Base-by-base conservation (phyloP, 2,113 vertebrate genomes). In the Rhabdornis inornatus region DNA sequence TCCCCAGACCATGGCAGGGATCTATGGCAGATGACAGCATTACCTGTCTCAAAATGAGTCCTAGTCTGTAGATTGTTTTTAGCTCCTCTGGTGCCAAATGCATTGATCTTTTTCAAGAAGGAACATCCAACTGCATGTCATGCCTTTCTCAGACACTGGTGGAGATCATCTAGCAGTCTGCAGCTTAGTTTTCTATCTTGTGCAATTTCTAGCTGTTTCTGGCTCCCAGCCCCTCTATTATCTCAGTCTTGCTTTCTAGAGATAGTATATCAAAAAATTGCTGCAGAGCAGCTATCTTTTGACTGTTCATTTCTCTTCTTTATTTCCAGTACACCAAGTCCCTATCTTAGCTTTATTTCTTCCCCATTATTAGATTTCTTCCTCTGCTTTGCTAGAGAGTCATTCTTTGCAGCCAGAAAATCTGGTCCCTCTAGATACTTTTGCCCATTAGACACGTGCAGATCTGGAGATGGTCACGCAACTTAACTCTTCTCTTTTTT, bases 241-340 rank as follows among this genome's bases (percentile, higher is more conserved):
- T 95, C 92, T 95, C 82, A 85, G 40, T 49, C 64, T 84, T 92
- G 56, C 72, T 95, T 95, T 95, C 80, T 64, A 80, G 70, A 95
- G 93, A 95, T 96, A 95, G 81, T 40, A 49, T 90, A 96, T 97
- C 50, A 94, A 96, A 95, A 95, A 96, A 94, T 90, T 94, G 94
- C 83, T 83, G 74, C 77, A 87, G n/a, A 94, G 64, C 27, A 92
- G 52, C 86, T 95, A 89, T 89, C 81, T 97, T 91, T 76, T 82
- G 77, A 75, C 77, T 87, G 64, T 91, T 69, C 65, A 76, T 84
- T 94, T 95, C 65, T 89, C 72, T 66, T 94, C 90, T 92, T 95
- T 91, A 89, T 89, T 96, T 91, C 40, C 74, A 79, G 40, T n/a
- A 61, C 40, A 84, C 77, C 49, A 91, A 84, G 53, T 79, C 53